These are phyloP conservation scores for Diglossa brunneiventris DNA, from an alignment of 2,113 vertebrate genomes.

Conservation along the genomic window DNA sequence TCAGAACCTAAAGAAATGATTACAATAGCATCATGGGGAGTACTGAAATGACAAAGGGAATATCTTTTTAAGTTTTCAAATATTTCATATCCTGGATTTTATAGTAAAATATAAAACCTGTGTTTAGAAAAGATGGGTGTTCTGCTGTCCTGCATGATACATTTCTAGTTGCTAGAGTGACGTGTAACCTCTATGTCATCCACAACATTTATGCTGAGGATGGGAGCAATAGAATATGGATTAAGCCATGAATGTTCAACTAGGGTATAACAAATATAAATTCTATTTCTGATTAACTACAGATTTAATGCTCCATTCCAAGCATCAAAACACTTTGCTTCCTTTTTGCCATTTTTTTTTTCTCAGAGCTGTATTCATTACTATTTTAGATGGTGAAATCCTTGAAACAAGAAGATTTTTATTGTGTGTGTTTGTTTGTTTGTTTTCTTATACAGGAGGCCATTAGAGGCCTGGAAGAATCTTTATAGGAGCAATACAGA, in stretches of 20 bases:
- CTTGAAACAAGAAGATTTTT: neutral
- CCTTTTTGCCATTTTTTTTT: neutral
- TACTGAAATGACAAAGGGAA: neutral
- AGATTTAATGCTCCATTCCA: neutral
- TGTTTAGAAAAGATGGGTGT: neutral
- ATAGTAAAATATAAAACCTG: neutral
- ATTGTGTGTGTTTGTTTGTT: accelerated
- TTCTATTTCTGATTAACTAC: neutral
- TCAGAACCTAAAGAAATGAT: neutral
- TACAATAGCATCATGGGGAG: neutral
- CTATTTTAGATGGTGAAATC: neutral
- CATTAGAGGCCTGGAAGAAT: neutral
- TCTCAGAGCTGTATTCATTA: neutral
- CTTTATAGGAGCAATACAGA: neutral
- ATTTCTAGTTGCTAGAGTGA: neutral
- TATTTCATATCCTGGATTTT: neutral
- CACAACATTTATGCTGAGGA: neutral
- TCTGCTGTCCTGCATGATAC: neutral
- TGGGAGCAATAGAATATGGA: neutral
- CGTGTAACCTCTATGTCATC: neutral
- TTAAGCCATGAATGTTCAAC: neutral
- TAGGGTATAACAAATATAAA: neutral
- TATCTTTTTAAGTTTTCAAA: neutral
- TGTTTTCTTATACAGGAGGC: neutral
- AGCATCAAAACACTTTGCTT: neutral